A percentile compares a stretch with the other conserved stretches of the same genome.
These are phyloP conservation scores for Pluvianellus socialis DNA, from an alignment of 2,113 vertebrate genomes.

Conservation along the genomic window DNA sequence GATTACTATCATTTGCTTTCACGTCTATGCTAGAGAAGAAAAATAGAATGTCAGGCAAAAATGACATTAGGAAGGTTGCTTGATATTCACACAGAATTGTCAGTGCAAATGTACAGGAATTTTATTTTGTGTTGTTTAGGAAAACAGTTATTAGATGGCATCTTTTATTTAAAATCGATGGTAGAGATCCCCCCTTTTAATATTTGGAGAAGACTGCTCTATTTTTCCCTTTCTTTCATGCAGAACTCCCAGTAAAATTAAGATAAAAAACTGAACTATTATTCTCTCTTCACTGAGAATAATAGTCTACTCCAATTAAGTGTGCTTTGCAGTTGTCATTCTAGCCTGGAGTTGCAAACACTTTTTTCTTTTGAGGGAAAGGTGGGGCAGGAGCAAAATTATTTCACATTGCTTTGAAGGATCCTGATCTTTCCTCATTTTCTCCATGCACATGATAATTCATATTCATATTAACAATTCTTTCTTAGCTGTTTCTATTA, in stretches of 20 bases:
- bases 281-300: neutral
- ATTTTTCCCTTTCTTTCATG: neutral
- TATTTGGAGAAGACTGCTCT: neutral
- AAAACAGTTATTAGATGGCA: neutral
- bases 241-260: neutral
- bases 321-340: neutral
- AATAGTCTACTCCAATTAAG: neutral
- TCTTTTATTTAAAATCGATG: neutral
- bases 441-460: accelerated
- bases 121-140: neutral
- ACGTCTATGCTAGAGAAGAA: neutral
- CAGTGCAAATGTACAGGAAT: neutral
- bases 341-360: neutral
- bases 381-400: neutral
- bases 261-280: too few species aligned
- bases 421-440: neutral
- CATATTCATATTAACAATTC: neutral
- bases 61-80: neutral
- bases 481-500: neutral
- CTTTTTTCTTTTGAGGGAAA: neutral
- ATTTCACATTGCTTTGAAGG: neutral
- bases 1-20: neutral
- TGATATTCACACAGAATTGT: neutral
- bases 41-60: neutral
- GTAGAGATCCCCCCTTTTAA: neutral